Conservation (phyloP, 2,797 vertebrate species). For the Acanthopagrus latus region DNA sequence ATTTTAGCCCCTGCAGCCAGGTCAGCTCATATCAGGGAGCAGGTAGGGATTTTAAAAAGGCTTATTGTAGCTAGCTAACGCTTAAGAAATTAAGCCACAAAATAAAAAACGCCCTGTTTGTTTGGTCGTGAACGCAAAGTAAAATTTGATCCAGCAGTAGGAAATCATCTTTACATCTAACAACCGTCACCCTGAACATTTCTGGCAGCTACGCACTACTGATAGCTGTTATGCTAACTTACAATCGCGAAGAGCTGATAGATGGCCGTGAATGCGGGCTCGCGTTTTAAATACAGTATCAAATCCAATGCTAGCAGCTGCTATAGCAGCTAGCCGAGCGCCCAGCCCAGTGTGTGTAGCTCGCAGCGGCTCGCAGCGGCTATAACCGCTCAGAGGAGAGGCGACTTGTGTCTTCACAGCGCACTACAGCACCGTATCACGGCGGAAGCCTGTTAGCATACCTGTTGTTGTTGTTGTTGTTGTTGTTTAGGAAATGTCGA, state of each 20-base stretch:
- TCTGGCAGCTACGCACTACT: neutral
- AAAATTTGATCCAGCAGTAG: neutral
- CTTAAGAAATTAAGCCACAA: neutral
- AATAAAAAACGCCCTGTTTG: neutral
- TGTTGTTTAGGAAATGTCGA: conserved; percentile 24
- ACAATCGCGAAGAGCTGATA: neutral
- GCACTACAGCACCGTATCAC: neutral
- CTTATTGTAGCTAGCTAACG: neutral
- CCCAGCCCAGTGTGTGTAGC: conserved; percentile 38
- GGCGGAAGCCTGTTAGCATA: conserved; percentile 20
- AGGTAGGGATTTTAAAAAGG: neutral
- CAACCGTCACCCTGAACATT: neutral
- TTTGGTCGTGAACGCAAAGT: neutral
- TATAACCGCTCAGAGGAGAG: conserved; percentile 19
- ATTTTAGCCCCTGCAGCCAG: neutral
- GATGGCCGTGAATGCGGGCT: neutral
- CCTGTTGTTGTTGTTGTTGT: conserved; percentile 68
- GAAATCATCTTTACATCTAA: neutral
- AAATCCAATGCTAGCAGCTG: conserved; percentile 43
- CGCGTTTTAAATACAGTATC: neutral
- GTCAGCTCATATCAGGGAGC: neutral
- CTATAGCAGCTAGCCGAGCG: conserved; percentile 63
- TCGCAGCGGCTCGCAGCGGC: neutral
- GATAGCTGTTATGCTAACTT: neutral
- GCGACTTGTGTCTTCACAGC: neutral